Evolutionary conservation across 2,888 invertebrate genomes (phyloP).

Genomic region (Apeira syringaria): DNA sequence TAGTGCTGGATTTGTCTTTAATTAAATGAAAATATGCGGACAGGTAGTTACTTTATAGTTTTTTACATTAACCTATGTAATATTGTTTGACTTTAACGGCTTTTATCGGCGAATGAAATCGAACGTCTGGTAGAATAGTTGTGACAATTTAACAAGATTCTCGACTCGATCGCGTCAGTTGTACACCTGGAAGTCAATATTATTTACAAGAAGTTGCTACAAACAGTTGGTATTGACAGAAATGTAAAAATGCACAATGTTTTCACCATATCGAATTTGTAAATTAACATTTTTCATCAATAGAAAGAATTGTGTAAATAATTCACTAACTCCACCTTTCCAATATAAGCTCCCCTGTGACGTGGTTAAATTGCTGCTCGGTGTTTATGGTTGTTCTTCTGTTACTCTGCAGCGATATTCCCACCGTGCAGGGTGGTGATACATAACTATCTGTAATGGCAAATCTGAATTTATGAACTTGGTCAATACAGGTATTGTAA

Average conservation of each 20-base stretch:
- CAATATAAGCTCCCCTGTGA: constrained; percentile 2
- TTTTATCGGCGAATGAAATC: no score
- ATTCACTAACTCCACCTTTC: constrained; percentile 21
- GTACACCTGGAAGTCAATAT: no score
- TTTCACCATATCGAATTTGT: constrained; percentile 10
- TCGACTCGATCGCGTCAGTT: no score
- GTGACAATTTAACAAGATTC: no score
- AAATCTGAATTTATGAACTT: constrained; percentile 17
- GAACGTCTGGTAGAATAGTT: no score
- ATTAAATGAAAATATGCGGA: no score
- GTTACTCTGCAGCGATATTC: constrained; percentile 22
- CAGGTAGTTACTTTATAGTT: no score
- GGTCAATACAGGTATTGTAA: constrained; percentile 10
- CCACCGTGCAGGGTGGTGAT: constrained; percentile 20
- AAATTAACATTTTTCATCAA: constrained; percentile 14
- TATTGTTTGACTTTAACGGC: no score
- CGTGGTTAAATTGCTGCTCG: constrained; percentile 22
- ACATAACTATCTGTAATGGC: constrained; percentile 9
- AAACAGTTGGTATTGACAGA: neutral
- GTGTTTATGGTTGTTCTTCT: constrained; percentile 10
- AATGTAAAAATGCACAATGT: no score
- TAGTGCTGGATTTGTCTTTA: no score
- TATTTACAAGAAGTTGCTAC: no score
- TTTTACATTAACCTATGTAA: no score
- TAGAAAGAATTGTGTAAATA: constrained; percentile 11